These are phyloP conservation scores for Drosophila lacteicornis DNA, from an alignment of 1,140 invertebrate genomes.

Conservation along the genomic window DNA sequence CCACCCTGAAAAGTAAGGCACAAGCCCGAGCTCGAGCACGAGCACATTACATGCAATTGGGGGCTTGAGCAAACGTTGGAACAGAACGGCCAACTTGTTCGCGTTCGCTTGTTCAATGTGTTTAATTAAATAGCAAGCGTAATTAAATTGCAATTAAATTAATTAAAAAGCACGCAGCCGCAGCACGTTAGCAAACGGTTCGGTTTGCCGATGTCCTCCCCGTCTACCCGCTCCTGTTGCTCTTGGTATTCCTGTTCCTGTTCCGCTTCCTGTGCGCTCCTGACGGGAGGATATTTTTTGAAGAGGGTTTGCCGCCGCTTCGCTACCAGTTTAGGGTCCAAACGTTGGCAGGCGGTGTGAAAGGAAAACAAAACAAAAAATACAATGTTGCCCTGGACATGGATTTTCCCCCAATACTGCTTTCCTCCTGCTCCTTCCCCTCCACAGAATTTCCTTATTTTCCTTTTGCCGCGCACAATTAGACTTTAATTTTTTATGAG, in stretches of 20 bases:
- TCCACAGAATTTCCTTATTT: constrained; percentile 36
- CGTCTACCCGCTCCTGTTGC: constrained; percentile 1
- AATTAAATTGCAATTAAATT: constrained; percentile 85
- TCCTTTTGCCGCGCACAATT: constrained; percentile 59
- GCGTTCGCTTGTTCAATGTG: constrained; percentile 68
- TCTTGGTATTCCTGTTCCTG: constrained; percentile 21
- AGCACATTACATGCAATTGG: constrained; percentile 37
- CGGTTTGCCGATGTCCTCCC: constrained; percentile 34
- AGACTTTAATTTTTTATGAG: constrained; percentile 81
- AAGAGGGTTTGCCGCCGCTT: constrained; percentile 25
- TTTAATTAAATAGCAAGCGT: constrained; percentile 85
- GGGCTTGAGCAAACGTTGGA: constrained; percentile 39
- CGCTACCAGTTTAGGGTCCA: constrained; percentile 40
- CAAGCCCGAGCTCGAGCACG: not conserved
- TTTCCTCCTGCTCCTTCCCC: not conserved
- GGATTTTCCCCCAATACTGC: constrained; percentile 1
- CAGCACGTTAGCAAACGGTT: constrained; percentile 53
- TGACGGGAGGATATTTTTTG: constrained; percentile 39
- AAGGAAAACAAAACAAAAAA: constrained; percentile 53
- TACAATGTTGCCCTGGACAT: constrained; percentile 44
- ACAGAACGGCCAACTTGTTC: constrained; percentile 43
- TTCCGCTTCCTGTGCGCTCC: constrained; percentile 21
- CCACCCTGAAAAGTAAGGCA: not conserved
- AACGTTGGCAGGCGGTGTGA: constrained; percentile 32
- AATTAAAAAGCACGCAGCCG: constrained; percentile 80